phyloP scores from a whole-genome alignment of 2,797 vertebrate genomes.

The Halcyon badia region DNA sequence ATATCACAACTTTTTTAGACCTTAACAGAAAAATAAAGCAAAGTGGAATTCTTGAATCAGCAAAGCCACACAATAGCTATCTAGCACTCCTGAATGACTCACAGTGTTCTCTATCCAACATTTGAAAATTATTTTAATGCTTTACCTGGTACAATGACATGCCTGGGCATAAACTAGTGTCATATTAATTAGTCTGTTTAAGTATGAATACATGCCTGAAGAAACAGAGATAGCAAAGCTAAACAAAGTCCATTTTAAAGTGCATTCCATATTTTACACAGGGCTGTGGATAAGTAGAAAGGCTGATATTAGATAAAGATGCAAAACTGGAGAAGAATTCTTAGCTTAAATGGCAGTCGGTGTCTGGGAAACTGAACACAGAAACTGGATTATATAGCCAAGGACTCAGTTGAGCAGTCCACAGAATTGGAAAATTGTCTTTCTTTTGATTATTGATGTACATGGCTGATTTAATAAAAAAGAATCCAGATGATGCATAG shows the following conservation, averaged over 20 bases:
- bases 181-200: neutral
- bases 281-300: neutral
- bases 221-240: neutral
- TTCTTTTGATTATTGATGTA: slow-evolving; percentile 41
- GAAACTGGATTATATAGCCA: neutral
- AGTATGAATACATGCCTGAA: neutral
- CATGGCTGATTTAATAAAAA: slow-evolving; percentile 43
- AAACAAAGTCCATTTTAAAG: slow-evolving; percentile 14
- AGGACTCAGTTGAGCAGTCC: neutral
- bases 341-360: neutral
- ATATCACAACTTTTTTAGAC: neutral
- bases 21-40: neutral
- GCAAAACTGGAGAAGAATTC: neutral
- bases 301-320: neutral
- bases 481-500: neutral
- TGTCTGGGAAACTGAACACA: neutral
- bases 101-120: neutral
- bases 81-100: neutral
- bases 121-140: neutral
- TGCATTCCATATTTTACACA: neutral
- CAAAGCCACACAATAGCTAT: neutral
- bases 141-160: neutral
- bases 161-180: neutral
- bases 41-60: neutral
- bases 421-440: slow-evolving; percentile 17